Conservation (phyloP, 2,888 invertebrate species). For the Macrosoma leucophasiata region DNA sequence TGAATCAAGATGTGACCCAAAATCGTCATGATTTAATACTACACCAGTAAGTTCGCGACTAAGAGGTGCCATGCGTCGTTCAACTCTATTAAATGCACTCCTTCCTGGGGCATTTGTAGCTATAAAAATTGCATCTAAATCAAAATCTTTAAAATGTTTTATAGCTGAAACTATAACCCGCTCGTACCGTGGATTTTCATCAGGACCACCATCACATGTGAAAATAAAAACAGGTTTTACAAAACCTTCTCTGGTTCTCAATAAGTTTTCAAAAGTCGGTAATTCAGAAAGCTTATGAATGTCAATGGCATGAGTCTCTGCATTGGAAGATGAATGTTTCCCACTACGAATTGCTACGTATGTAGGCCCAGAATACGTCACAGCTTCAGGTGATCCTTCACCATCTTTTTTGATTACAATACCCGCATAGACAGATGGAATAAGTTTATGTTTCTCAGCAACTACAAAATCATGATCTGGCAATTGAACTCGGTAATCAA, state of each 20-base stretch:
- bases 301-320: conserved; percentile 11
- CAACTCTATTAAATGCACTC: conserved; percentile 21
- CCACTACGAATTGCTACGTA: conserved; percentile 10
- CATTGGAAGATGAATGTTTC: conserved; percentile 3
- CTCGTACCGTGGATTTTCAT: conserved; percentile 17
- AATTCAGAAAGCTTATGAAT: conserved; percentile 13
- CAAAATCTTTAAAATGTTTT: conserved; percentile 24
- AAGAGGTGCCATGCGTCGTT: conserved; percentile 20
- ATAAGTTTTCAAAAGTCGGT: conserved; percentile 7
- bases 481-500: conserved; percentile 14
- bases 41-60: conserved; percentile 18
- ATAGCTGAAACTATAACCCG: conserved; percentile 15
- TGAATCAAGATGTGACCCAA: conserved; percentile 13
- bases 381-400: conserved; percentile 13
- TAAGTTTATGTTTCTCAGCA: conserved; percentile 16
- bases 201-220: conserved; percentile 9
- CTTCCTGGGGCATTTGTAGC: conserved; percentile 18
- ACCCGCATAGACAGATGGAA: conserved; percentile 14
- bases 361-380: conserved; percentile 12
- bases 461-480: conserved; percentile 16
- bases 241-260: neutral
- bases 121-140: conserved; percentile 23
- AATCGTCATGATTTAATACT: conserved; percentile 7
- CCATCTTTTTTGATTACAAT: conserved; percentile 6
- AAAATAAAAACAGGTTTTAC: conserved; percentile 1